A percentile compares a stretch with the other conserved stretches of the same genome.
Evolutionary conservation across 2,888 invertebrate species (phyloP).

Genomic region (Drosophila testacea): DNA sequence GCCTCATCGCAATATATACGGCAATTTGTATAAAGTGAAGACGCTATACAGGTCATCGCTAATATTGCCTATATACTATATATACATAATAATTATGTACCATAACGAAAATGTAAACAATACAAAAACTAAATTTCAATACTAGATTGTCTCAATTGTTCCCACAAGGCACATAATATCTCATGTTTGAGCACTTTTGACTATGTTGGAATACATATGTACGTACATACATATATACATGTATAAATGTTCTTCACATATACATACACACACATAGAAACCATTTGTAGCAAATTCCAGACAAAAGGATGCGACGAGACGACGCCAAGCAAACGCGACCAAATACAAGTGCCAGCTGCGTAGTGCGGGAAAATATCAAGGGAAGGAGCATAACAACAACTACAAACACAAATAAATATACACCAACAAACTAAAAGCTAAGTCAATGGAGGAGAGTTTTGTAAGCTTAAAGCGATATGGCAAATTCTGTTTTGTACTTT

Average conservation of each 20-base stretch:
- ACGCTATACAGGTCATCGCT: background rate
- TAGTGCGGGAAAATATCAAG: background rate
- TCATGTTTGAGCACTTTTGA: background rate
- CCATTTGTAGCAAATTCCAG: slow-evolving; percentile 39
- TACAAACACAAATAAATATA: background rate
- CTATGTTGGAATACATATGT: background rate
- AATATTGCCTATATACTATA: background rate
- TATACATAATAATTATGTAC: background rate
- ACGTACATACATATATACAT: background rate
- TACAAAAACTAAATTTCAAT: background rate
- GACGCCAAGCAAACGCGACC: slow-evolving; percentile 41
- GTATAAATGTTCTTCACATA: background rate
- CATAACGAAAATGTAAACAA: background rate
- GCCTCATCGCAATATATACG: too few species aligned
- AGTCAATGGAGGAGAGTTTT: slow-evolving; percentile 1
- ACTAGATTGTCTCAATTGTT: background rate
- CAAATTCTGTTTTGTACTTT: slow-evolving; percentile 5
- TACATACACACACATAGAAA: slow-evolving; percentile 19
- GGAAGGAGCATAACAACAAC: background rate
- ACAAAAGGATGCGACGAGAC: slow-evolving; percentile 61
- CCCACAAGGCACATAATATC: background rate
- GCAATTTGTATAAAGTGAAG: too few species aligned
- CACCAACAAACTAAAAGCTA: background rate
- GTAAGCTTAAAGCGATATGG: slow-evolving; percentile 7
- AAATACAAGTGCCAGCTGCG: slow-evolving; percentile 10